A percentile compares a stretch with the other conserved stretches of the same genome.
phyloP scores from a whole-genome alignment of 2,888 invertebrate species.

The Drosophila peninsularis region DNA sequence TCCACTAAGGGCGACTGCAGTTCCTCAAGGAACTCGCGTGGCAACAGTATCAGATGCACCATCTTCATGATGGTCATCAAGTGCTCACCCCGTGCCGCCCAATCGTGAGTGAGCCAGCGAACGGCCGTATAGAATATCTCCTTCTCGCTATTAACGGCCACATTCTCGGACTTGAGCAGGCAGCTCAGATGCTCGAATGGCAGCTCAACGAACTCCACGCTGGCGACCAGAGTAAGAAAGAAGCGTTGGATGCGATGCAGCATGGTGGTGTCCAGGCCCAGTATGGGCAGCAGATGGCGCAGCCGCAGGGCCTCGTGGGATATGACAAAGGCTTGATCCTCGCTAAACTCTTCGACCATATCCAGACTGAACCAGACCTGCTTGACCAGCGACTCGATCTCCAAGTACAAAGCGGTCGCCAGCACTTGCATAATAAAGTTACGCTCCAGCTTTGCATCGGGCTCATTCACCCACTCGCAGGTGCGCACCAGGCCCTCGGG shows the following conservation, averaged over 20 bases:
- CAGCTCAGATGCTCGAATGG: slow-evolving; percentile 2
- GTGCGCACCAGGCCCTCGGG: slow-evolving; percentile 13
- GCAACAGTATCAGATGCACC: slow-evolving; percentile 29
- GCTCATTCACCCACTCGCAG: slow-evolving; percentile 35
- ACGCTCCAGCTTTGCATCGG: slow-evolving; percentile 10
- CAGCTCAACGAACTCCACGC: slow-evolving; percentile 40
- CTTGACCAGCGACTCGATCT: slow-evolving; percentile 12
- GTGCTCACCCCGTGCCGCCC: slow-evolving; percentile 25
- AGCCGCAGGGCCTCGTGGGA: slow-evolving; percentile 8
- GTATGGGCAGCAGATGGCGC: not conserved
- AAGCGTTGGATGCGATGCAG: slow-evolving; percentile 35
- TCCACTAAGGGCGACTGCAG: slow-evolving; percentile 1
- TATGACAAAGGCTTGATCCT: slow-evolving; percentile 41
- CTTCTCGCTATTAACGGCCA: slow-evolving; percentile 48
- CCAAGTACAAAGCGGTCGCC: slow-evolving; percentile 26
- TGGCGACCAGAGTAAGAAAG: slow-evolving; percentile 50
- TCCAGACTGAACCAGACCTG: slow-evolving; percentile 45
- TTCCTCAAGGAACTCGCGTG: slow-evolving; percentile 6
- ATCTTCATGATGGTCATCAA: slow-evolving; percentile 14
- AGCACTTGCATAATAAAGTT: slow-evolving; percentile 21
- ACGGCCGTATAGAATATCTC: slow-evolving; percentile 53
- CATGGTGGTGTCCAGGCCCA: slow-evolving; percentile 31
- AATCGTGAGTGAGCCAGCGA: slow-evolving; percentile 52
- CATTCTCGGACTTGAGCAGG: slow-evolving; percentile 32
- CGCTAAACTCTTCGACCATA: slow-evolving; percentile 9